Conservation (phyloP, 2,888 invertebrate species). For the Drosophila melanocephala region DNA sequence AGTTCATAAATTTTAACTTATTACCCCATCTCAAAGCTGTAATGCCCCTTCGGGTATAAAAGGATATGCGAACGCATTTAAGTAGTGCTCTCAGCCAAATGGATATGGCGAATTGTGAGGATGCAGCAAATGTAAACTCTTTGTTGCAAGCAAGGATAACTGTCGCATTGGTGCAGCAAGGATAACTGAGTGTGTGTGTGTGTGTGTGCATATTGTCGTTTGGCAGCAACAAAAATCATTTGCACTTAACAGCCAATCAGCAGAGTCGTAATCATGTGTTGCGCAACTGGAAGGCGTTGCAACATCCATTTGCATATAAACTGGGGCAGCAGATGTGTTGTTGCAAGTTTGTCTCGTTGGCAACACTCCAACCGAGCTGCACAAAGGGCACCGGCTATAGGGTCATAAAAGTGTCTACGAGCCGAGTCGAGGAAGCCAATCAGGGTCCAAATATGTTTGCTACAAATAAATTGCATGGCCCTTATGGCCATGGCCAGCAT, state of each 20-base stretch:
- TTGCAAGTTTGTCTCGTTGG: slow-evolving; percentile 19
- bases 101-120: slow-evolving; percentile 40
- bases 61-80: slow-evolving; percentile 17
- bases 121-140: slow-evolving; percentile 20
- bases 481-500: slow-evolving; percentile 51
- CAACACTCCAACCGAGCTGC: slow-evolving; percentile 49
- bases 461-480: slow-evolving; percentile 72
- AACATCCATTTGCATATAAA: slow-evolving; percentile 30
- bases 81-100: slow-evolving; percentile 59
- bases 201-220: slow-evolving; percentile 6
- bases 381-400: neutral
- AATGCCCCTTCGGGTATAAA: neutral
- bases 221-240: slow-evolving; percentile 44
- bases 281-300: slow-evolving; percentile 22
- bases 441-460: slow-evolving; percentile 69
- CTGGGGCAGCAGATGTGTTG: slow-evolving; percentile 7
- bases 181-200: neutral
- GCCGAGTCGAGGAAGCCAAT: slow-evolving; percentile 56
- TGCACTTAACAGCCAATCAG: slow-evolving; percentile 68
- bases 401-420: slow-evolving; percentile 44
- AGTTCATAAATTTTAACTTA: neutral
- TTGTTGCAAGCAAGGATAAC: slow-evolving; percentile 7
- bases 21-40: neutral
- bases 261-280: slow-evolving; percentile 34
- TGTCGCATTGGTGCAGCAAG: slow-evolving; percentile 13